Evolutionary conservation across 2,113 vertebrate genomes (phyloP), one percentile per base, ranked within the genome.

Genomic region (Elaphurus davidianus): DNA sequence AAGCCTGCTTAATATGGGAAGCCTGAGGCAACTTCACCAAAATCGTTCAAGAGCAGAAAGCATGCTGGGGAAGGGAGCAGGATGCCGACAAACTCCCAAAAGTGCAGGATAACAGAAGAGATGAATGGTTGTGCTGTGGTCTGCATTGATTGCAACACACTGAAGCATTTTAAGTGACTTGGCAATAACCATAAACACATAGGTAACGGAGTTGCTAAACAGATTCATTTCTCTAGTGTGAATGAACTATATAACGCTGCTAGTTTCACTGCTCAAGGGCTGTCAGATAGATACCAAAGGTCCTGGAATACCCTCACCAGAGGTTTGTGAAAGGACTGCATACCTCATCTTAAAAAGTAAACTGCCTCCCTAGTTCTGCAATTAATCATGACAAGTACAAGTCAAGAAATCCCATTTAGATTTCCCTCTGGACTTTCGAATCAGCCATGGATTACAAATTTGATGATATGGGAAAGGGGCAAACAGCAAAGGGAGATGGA

Each of bases 401-500:
- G 90, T 93, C 87, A 94, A 98, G 96, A 97, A 98, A 98, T 96
- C 83, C 97, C 96, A 98, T 98, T 98, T 98, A 97, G 97, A 98
- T 96, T 98, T 98, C 97, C 98, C 97, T 97, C 76, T 1, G 11
- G 96, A 97, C 89, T 98, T 96, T 54, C 50, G 96, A 98, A 98
- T 95, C 96, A 94, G 87, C 93, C 89, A 57, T 78, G 93, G 96
- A 94, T 98, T 98, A 98, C 94, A 97, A 87, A 98, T 96, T 67
- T 97, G 95, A 96, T 97, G 96, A 96, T 92, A 94, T 54, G 84
- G 74, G 36, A 96, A 96, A 98, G 62, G 45, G 91, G 87, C 82
- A 82, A 97, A 97, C 54, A 88, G 62, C 86, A 91, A 87, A 86
- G 59, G 84, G 50, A 83, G 79, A 85, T 45, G 89, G 96, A 94